phyloP scores from a whole-genome alignment of 2,113 vertebrate genomes.

The Ammodytes dubius region DNA sequence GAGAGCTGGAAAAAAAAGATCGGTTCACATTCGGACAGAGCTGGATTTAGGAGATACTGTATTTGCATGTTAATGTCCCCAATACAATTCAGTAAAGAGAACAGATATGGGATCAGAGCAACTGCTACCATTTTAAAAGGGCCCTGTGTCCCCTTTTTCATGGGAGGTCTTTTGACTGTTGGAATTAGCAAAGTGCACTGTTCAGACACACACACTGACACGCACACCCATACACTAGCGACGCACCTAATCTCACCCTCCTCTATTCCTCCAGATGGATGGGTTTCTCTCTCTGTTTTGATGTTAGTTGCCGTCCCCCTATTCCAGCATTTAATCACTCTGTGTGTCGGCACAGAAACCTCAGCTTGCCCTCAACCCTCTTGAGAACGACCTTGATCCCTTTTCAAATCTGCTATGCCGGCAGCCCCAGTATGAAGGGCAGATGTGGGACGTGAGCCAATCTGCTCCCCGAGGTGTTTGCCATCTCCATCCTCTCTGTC shows the following conservation, averaged over 20 bases:
- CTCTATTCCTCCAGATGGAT: constrained; percentile 74
- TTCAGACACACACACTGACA: constrained; percentile 53
- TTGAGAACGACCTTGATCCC: constrained; percentile 78
- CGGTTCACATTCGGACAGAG: constrained; percentile 55
- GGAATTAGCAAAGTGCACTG: constrained; percentile 72
- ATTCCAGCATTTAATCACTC: constrained; percentile 80
- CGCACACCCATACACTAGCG: constrained; percentile 10
- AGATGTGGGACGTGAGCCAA: constrained; percentile 81
- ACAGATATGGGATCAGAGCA: constrained; percentile 69
- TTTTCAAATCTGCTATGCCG: constrained; percentile 69
- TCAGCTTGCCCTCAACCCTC: constrained; percentile 76
- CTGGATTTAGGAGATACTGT: constrained; percentile 63
- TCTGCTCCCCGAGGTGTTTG: constrained; percentile 76
- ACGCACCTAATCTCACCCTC: constrained; percentile 69
- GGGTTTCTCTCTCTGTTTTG: constrained; percentile 74
- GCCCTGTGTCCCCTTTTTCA: constrained; percentile 50
- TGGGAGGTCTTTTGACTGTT: constrained; percentile 74
- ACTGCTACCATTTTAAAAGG: constrained; percentile 69
- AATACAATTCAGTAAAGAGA: constrained; percentile 60
- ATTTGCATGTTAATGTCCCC: constrained; percentile 81
- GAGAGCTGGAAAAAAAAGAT: constrained; percentile 54
- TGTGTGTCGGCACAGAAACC: constrained; percentile 66
- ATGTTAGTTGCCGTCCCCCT: constrained; percentile 71
- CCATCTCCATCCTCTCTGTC: constrained; percentile 79
- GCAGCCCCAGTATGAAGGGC: constrained; percentile 65